These are phyloP conservation scores for Holothuria leucospilota DNA, from an alignment of 53 echinoderm and acorn worm genomes.

Conservation along the genomic window DNA sequence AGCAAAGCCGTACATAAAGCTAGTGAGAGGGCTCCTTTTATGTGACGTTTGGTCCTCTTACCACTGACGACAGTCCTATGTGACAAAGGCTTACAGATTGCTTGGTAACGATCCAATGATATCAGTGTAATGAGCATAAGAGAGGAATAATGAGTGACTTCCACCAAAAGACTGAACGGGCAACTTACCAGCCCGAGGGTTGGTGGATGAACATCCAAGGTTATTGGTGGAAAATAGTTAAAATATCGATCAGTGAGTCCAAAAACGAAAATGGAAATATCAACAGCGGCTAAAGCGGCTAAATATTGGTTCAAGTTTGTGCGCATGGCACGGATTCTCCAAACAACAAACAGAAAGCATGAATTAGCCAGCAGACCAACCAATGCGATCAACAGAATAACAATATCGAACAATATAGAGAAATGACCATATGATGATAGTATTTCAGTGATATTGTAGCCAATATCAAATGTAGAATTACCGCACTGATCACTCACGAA, in stretches of 20 bases:
- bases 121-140: not conserved
- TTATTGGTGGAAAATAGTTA: not conserved
- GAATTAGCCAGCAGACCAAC: not conserved
- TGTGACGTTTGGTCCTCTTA: not conserved
- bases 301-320: constrained; percentile 12
- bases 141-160: not conserved
- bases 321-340: constrained; percentile 4
- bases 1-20: not conserved
- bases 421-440: no score
- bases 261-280: not conserved
- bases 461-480: no score
- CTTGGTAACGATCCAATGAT: constrained; percentile 1
- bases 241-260: constrained; percentile 6
- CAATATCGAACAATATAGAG: not conserved
- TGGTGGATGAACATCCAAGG: not conserved
- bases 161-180: not conserved
- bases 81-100: not conserved
- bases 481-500: no score
- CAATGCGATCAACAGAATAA: not conserved
- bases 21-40: not conserved
- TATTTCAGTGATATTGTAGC: no score
- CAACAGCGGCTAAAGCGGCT: not conserved
- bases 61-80: not conserved
- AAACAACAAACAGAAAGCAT: not conserved
- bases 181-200: not conserved